A percentile compares a stretch with the other conserved stretches of the same genome.
Evolutionary conservation across 2,113 vertebrate species (phyloP).

Genomic region (Peromyscus leucopus): DNA sequence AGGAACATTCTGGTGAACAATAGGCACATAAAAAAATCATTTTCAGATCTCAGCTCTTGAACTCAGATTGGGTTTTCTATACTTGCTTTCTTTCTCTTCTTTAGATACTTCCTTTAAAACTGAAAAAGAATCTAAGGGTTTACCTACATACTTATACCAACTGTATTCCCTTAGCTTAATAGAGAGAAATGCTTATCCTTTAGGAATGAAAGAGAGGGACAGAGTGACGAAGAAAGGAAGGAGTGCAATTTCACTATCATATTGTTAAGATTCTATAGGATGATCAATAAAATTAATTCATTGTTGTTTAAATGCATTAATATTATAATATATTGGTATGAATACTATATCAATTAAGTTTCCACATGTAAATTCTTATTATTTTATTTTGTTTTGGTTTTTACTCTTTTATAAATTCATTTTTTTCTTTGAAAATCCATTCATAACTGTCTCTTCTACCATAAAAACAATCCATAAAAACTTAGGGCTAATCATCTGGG

Average conservation of each 20-base stretch:
- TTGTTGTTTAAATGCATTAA: background rate
- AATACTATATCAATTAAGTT: background rate
- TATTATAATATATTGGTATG: background rate
- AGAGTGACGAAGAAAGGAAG: background rate
- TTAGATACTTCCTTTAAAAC: background rate
- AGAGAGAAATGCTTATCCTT: background rate
- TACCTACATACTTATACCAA: background rate
- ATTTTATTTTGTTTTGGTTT: too few species aligned
- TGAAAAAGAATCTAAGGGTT: background rate
- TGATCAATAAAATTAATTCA: background rate
- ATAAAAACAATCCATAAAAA: background rate
- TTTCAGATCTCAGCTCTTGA: rapidly evolving
- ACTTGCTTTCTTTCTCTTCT: background rate
- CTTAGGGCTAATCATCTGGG: background rate
- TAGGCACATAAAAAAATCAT: background rate
- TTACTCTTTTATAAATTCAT: background rate
- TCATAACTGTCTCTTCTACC: background rate
- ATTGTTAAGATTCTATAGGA: background rate
- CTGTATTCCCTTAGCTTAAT: background rate
- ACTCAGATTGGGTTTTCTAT: background rate
- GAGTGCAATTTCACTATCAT: background rate
- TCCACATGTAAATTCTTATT: background rate
- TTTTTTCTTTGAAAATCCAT: background rate
- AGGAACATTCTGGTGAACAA: background rate
- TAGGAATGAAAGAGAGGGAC: rapidly evolving